Base-by-base conservation (phyloP, 1,140 invertebrate genomes). In the Cotesia glomerata region DNA sequence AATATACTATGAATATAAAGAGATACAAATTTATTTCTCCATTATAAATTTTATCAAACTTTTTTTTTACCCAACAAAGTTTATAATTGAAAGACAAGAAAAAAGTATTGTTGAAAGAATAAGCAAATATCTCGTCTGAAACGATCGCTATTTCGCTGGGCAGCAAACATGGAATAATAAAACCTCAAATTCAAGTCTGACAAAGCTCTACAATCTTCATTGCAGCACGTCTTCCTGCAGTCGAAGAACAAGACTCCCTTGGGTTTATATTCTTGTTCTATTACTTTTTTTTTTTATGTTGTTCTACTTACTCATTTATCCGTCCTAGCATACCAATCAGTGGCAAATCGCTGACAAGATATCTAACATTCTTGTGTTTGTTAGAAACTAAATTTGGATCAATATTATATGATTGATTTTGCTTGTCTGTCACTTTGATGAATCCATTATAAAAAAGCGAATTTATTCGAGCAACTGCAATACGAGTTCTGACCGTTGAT, bases 91-190 rank as follows among this genome's bases (percentile, higher is more conserved):
- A 58, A 8, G 54, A 18, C 8, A 5, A 26, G 4, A 18, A 26
- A 18, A 58, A 18, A 14, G 18, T 18, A 58, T 18, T 9, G 18
- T 14, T 62, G 54, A 61, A 54, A 52, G 67, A 64, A 16, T 34
- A 36, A 65, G 64, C 32, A 70, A 58, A 61, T 61, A 71, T 51
- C 61, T 64, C 52, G 39, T 52, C 54, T 51, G 56, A 59, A 35
- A 65, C 45, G 36, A 69, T 26, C 45, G 72, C 56, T 69, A 73
- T 51, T 65, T 73, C 68, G 54, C 61, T 61, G 39, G 58, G 65
- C 64, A 64, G 59, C 65, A 72, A 72, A 71, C 74, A 75, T 68
- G 69, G 73, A 70, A 74, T 71, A 75, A 75, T 69, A 75, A 72
- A 72, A 69, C 35, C 65, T 67, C 34, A 52, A 69, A 52, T 62